Conservation (phyloP, 1,140 invertebrate species). For the Oscheius sp. region DNA sequence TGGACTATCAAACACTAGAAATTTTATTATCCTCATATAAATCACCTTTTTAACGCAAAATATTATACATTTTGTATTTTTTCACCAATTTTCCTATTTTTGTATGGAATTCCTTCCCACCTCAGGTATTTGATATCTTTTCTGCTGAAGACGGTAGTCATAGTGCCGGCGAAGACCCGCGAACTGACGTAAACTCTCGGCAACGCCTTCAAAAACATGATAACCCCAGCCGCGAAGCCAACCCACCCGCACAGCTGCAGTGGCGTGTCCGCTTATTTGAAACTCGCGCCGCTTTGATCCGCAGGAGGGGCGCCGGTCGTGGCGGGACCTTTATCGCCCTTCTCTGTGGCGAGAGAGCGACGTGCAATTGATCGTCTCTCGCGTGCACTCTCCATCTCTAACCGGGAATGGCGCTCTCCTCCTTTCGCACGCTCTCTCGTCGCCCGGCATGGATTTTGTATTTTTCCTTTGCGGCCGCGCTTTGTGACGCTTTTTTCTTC, state of each 20-base stretch:
- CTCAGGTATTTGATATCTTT: too few species aligned
- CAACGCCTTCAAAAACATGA: not conserved
- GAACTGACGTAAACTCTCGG: too few species aligned
- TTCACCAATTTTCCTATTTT: too few species aligned
- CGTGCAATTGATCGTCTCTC: conserved; percentile 9
- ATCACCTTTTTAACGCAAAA: too few species aligned
- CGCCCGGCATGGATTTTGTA: not conserved
- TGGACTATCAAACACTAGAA: too few species aligned
- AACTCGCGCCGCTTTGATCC: not conserved
- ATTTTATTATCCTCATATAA: too few species aligned
- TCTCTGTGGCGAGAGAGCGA: not conserved
- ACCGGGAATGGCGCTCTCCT: not conserved
- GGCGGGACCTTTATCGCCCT: not conserved
- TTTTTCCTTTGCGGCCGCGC: not conserved
- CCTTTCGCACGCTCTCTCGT: not conserved
- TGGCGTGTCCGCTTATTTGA: not conserved
- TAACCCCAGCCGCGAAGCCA: too few species aligned
- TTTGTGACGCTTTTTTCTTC: not conserved
- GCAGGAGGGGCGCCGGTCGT: not conserved
- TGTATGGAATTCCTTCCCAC: too few species aligned
- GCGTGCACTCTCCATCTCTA: conserved; percentile 4
- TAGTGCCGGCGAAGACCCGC: too few species aligned
- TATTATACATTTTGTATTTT: too few species aligned
- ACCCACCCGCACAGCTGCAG: not conserved
- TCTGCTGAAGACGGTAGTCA: too few species aligned